A percentile compares a stretch with the other conserved stretches of the same genome.
These are phyloP conservation scores for Brachionus angularis DNA, from an alignment of 1,140 invertebrate genomes.

Conservation along the genomic window DNA sequence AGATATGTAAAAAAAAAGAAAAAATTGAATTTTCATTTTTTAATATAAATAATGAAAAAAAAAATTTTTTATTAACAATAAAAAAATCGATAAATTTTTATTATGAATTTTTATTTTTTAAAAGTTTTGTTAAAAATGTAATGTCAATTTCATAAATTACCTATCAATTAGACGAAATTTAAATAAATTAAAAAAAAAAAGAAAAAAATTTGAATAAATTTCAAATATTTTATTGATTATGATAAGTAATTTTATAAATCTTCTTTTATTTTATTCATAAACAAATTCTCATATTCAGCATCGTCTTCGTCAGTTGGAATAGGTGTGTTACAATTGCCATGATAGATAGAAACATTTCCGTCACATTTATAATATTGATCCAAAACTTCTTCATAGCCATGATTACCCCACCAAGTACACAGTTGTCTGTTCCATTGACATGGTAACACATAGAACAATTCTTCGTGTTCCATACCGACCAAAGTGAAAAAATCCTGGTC, in stretches of 20 bases:
- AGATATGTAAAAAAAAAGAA: too few species aligned
- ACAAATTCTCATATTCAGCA: slow-evolving; percentile 2
- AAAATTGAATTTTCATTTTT: too few species aligned
- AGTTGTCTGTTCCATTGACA: slow-evolving; percentile 79
- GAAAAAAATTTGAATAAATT: slow-evolving; percentile 1
- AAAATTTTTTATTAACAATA: too few species aligned
- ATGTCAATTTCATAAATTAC: too few species aligned
- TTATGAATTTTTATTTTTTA: too few species aligned
- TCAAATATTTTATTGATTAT: too few species aligned
- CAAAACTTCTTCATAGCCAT: slow-evolving; percentile 73
- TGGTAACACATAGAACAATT: slow-evolving; percentile 71
- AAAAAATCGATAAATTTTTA: too few species aligned
- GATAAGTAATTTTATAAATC: slow-evolving; percentile 23
- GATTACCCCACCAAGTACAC: slow-evolving; percentile 76
- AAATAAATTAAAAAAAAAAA: too few species aligned
- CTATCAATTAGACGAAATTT: too few species aligned
- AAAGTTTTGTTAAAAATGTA: too few species aligned
- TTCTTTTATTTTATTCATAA: slow-evolving; percentile 10
- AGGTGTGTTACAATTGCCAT: slow-evolving; percentile 78
- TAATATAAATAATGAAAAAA: too few species aligned
- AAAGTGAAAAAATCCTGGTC: slow-evolving; percentile 83
- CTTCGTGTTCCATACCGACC: slow-evolving; percentile 67
- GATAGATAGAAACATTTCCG: slow-evolving; percentile 66
- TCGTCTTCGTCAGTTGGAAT: slow-evolving; percentile 60
- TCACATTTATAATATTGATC: slow-evolving; percentile 70